phyloP scores from a whole-genome alignment of 2,113 vertebrate genomes.

The Neomonachus schauinslandi region DNA sequence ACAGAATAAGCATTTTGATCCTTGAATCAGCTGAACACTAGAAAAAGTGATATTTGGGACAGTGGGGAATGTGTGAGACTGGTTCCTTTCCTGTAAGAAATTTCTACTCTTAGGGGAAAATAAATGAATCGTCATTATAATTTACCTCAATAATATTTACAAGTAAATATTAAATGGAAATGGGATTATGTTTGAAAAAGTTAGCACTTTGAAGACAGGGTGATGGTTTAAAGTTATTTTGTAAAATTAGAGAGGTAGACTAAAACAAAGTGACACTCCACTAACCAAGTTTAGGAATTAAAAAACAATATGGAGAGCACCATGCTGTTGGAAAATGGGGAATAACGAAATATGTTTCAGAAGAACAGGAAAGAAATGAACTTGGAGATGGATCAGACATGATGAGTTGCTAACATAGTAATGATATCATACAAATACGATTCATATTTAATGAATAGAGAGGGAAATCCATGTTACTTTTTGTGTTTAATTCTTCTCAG shows the following conservation, averaged over 20 bases:
- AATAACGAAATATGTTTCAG: not conserved
- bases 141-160: not conserved
- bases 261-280: not conserved
- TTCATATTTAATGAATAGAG: not conserved
- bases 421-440: not conserved
- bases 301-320: not conserved
- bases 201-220: not conserved
- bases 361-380: not conserved
- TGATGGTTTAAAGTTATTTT: not conserved
- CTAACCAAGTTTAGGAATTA: not conserved
- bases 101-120: not conserved
- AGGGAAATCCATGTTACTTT: not conserved
- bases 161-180: not conserved
- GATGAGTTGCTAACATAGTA: not conserved
- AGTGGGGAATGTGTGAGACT: not conserved
- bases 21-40: not conserved
- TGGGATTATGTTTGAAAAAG: not conserved
- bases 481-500: not conserved
- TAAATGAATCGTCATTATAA: not conserved
- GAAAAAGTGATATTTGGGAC: not conserved
- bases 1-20: not conserved
- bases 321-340: not conserved
- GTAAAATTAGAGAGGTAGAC: not conserved
- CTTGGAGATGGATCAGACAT: not conserved
- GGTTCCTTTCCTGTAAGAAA: slow-evolving; percentile 24